Conservation (phyloP, 2,113 vertebrate species). For the Brienomyrus brachyistius region DNA sequence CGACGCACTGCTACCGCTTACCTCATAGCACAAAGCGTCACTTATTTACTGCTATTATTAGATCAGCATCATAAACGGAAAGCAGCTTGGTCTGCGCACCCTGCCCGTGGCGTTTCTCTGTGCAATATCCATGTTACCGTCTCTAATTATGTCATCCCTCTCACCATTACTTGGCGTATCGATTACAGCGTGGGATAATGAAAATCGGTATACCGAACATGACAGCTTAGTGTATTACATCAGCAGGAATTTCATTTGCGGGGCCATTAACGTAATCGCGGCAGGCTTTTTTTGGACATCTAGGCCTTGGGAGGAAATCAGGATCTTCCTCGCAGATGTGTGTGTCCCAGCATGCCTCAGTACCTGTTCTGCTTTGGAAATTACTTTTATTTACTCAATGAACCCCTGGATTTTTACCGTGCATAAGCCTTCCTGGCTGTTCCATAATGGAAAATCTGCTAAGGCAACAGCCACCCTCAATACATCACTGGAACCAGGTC, state of each 20-base stretch:
- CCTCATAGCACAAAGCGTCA: not conserved
- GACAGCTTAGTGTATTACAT: not conserved
- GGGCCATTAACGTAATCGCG: not conserved
- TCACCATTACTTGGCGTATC: not conserved
- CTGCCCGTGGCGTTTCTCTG: not conserved
- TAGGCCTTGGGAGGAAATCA: too few relatives aligned
- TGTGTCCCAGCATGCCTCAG: not conserved
- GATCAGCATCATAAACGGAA: not conserved
- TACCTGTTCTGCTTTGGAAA: not conserved
- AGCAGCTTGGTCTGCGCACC: not conserved
- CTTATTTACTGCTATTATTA: not conserved
- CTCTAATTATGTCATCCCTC: not conserved
- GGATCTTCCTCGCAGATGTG: not conserved
- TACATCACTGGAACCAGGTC: slow-evolving; percentile 36
- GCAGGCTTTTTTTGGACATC: not conserved
- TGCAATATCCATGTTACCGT: not conserved
- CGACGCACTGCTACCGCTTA: not conserved
- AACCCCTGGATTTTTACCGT: not conserved
- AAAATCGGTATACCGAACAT: not conserved
- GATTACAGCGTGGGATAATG: not conserved
- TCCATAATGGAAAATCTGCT: not conserved
- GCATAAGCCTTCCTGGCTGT: not conserved
- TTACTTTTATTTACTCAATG: not conserved
- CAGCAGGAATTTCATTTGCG: not conserved
- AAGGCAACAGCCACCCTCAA: not conserved